phyloP scores from a whole-genome alignment of 64 coral and sea anemone species.

The Montipora cactus region DNA sequence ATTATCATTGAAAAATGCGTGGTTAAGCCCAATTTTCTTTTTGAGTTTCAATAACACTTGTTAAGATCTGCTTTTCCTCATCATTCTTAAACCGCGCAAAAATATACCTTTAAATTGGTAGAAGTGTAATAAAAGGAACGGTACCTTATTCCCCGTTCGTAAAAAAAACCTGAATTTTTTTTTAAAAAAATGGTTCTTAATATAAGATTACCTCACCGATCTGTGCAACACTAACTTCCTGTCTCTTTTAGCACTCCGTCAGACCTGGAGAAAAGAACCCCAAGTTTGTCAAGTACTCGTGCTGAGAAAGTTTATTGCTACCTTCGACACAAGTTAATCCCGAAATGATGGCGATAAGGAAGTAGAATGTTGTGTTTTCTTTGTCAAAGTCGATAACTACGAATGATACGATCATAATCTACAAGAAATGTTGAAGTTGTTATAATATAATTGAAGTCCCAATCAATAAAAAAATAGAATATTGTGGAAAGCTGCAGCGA shows the following conservation, averaged over 20 bases:
- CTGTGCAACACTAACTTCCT: neutral
- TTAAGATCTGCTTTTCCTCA: too few species aligned
- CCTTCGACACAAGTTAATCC: slow-evolving; percentile 64
- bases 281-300: slow-evolving; percentile 38
- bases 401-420: too few species aligned
- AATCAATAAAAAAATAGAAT: neutral
- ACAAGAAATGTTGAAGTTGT: neutral
- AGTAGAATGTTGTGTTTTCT: neutral
- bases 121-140: too few species aligned
- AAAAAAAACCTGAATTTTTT: too few species aligned
- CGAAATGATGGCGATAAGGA: slow-evolving; percentile 41
- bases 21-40: too few species aligned
- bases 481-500: neutral
- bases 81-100: too few species aligned
- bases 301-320: slow-evolving; percentile 68
- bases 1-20: too few species aligned
- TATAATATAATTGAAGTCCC: neutral
- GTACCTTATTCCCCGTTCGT: too few species aligned
- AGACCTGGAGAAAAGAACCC: slow-evolving; percentile 64
- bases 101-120: too few species aligned
- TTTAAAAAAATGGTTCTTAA: too few species aligned
- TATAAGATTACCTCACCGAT: neutral
- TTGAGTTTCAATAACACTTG: too few species aligned
- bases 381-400: neutral
- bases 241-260: slow-evolving; percentile 37